Evolutionary conservation across 23 tunicate species (phyloP), one percentile per base, ranked within the genome.

Genomic region (Styela clava): DNA sequence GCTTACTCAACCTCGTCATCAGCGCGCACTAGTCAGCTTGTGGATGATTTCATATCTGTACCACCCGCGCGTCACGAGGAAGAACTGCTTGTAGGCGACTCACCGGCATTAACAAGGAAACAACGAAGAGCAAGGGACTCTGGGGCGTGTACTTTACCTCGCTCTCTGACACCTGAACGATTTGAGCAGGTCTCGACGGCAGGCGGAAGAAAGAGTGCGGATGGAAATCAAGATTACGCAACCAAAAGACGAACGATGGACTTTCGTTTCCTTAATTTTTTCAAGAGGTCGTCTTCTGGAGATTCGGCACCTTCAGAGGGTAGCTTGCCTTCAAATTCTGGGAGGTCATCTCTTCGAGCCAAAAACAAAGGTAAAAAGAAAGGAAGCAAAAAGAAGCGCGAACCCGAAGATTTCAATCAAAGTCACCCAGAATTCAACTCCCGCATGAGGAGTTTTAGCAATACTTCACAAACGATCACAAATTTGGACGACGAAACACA

Each of bases 1-100:
- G 81, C 64, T 44, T 71, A 71, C 29, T 71, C 77, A 31, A 21
- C 77, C 7, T 28, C 34, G 24, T 71, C 77, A 21, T 71, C 77
- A 26, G 35, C 34, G 34, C 34, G 77, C 2, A 32, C 77, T 32
- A 71, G 77, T 29, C 77, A 76, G 37, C 24, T 44, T 27, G 65
- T 52, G 64, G 77, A 71, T 21, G 77, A 71, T 32, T 16, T 71
- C 24, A 34, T 32, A 22, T 71, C 77, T 3, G 23, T 35, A 2
- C 77, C 77, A 34, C 77, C 77, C 23, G 35, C 77, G 37, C 24
- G 16, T 28, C 34, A 71, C 77, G 77, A 71, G 35, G 77, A 71
- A 21, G 37, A 20, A 22, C 3, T 71, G 3, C 34, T 30, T 28
- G 34, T 34, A 3, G 35, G 24, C 16, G 35, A 31, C 32, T 33